Base-by-base conservation (phyloP, 2,888 invertebrate genomes). In the Xanthorhoe spadicearia region DNA sequence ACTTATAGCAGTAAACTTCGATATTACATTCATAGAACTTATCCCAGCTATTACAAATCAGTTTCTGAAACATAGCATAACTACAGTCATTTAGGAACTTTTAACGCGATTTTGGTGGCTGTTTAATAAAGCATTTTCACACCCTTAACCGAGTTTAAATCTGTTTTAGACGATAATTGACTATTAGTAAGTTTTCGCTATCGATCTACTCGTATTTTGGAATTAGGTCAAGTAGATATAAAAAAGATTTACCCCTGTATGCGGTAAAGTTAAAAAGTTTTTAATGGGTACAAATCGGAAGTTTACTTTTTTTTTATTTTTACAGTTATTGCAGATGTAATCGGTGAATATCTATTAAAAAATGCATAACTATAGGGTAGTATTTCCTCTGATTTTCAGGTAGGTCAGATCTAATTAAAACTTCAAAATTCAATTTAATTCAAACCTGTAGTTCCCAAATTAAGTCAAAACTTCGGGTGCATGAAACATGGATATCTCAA, bases 61-160 rank as follows among this genome's bases (percentile, higher is more conserved):
- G 56, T 64, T 52, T 49, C 60, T 13, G 32, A 35, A 61, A 32
- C 54, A 57, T 59, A n/a, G n/a, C 51, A 48, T 68, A 60, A 66
- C 71, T 74, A 76, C 72, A 69, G 58, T 64, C 68, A 64, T 66
- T 74, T 58, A 58, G 65, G 23, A 79, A 77, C 72, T 77, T 73
- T 56, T 53, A 61, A 74, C 67, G 74, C 72, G 66, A 74, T 81
- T 81, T 74, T 9, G 61, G 64, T 57, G 71, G 72, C 66, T 71
- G 66, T 73, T 79, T 76, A 76, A 77, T 79, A 79, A 81, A 80
- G 74, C 76, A 74, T 70, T 71, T 78, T 77, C 71, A 64, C 68
- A 71, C 70, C 72, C 68, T 71, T 68, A 69, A 61, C 73, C 61
- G 78, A 78, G 74, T 82, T 81, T 73, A 76, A 78, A 82, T 77